These are phyloP conservation scores for Listronotus oregonensis DNA, from an alignment of 1,140 invertebrate genomes.

Conservation along the genomic window DNA sequence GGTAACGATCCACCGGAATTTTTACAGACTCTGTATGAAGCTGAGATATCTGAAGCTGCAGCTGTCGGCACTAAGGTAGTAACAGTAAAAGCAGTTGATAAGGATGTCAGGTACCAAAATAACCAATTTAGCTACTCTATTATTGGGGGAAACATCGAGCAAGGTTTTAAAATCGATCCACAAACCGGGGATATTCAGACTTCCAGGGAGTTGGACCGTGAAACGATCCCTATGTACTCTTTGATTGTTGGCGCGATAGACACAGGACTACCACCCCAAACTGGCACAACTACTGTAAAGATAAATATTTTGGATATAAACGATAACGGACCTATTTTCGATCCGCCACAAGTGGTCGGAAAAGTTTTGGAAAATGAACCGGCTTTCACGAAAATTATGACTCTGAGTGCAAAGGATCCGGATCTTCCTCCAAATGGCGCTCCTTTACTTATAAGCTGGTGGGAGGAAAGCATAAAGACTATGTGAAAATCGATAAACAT, in stretches of 20 bases:
- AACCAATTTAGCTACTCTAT: slow-evolving; percentile 93
- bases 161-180: slow-evolving; percentile 88
- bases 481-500: slow-evolving; percentile 77
- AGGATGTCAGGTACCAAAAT: slow-evolving; percentile 88
- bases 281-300: slow-evolving; percentile 81
- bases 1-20: slow-evolving; percentile 96
- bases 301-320: slow-evolving; percentile 85
- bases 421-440: slow-evolving; percentile 91
- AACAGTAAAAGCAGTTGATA: slow-evolving; percentile 85
- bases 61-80: slow-evolving; percentile 72
- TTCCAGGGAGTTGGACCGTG: slow-evolving; percentile 76
- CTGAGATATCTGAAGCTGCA: slow-evolving; percentile 78
- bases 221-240: slow-evolving; percentile 75
- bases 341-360: slow-evolving; percentile 65
- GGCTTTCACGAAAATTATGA: slow-evolving; percentile 81
- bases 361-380: slow-evolving; percentile 89
- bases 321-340: slow-evolving; percentile 90
- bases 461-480: slow-evolving; percentile 76
- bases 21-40: slow-evolving; percentile 73
- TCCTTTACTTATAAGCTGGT: slow-evolving; percentile 85
- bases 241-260: slow-evolving; percentile 90
- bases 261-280: slow-evolving; percentile 83
- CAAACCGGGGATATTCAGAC: slow-evolving; percentile 83
- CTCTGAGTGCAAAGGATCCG: slow-evolving; percentile 81
- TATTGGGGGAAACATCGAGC: slow-evolving; percentile 79